Evolutionary conservation across 2,113 vertebrate genomes (phyloP).

Genomic region (Eidolon helvum): DNA sequence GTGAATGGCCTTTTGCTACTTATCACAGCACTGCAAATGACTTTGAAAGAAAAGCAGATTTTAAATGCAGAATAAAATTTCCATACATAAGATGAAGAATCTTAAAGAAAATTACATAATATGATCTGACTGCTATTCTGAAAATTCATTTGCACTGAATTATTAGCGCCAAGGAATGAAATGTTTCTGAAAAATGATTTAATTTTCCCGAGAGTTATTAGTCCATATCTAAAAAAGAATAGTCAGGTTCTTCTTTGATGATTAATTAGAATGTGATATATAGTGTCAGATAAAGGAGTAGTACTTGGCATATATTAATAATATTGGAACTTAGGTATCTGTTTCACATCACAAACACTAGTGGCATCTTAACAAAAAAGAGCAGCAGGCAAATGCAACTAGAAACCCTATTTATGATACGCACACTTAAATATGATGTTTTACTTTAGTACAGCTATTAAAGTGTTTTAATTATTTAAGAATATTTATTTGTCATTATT

Average conservation of each 20-base stretch:
- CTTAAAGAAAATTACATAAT: constrained; percentile 72
- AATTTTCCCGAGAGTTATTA: constrained; percentile 80
- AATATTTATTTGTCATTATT: background rate
- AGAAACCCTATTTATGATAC: constrained; percentile 52
- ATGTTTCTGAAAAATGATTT: constrained; percentile 83
- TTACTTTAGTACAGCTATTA: background rate
- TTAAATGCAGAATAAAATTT: constrained; percentile 64
- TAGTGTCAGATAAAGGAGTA: constrained; percentile 72
- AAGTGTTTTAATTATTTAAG: background rate
- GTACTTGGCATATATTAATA: constrained; percentile 74
- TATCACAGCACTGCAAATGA: constrained; percentile 63
- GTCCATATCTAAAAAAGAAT: constrained; percentile 73
- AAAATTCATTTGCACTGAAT: constrained; percentile 82
- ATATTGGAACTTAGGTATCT: constrained; percentile 59
- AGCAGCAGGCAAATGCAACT: constrained; percentile 2
- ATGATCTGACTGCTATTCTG: constrained; percentile 68
- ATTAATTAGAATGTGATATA: constrained; percentile 83
- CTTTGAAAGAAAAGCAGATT: constrained; percentile 67
- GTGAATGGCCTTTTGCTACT: constrained; percentile 44
- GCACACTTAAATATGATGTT: constrained; percentile 47
- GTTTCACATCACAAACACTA: constrained; percentile 54
- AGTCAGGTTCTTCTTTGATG: constrained; percentile 76
- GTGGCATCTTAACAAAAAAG: constrained; percentile 35
- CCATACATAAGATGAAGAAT: constrained; percentile 59
- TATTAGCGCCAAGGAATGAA: constrained; percentile 81